phyloP scores from a whole-genome alignment of 2,797 vertebrate species.

The Silurus aristotelis region DNA sequence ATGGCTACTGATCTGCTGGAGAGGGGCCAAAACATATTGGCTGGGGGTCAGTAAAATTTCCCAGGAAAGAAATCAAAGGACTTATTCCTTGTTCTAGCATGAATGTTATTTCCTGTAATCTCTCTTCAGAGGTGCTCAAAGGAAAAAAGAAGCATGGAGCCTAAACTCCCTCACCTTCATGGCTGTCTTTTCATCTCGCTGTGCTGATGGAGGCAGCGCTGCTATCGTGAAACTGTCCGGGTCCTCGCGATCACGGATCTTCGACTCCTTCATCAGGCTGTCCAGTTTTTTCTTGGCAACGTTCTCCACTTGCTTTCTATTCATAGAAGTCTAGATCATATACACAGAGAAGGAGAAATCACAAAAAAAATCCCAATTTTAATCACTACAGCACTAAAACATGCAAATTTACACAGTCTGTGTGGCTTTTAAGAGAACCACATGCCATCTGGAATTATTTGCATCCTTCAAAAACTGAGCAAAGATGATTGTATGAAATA shows the following conservation, averaged over 20 bases:
- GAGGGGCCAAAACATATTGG: slow-evolving; percentile 10
- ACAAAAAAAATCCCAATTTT: background rate
- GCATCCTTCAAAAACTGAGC: background rate
- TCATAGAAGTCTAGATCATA: slow-evolving; percentile 80
- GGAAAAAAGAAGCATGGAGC: no score
- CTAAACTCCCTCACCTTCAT: slow-evolving; percentile 72
- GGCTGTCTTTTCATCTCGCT: slow-evolving; percentile 65
- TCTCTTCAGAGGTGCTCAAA: background rate
- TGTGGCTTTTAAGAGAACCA: background rate
- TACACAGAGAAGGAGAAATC: slow-evolving; percentile 16
- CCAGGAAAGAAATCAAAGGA: slow-evolving; percentile 18
- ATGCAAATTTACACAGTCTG: background rate
- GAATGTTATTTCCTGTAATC: slow-evolving; percentile 13
- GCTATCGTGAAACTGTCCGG: slow-evolving; percentile 85
- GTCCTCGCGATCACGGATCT: slow-evolving; percentile 92
- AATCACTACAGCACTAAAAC: background rate
- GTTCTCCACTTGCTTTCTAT: slow-evolving; percentile 91
- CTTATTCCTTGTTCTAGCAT: slow-evolving; percentile 6
- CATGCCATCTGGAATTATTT: background rate
- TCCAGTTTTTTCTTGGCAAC: slow-evolving; percentile 95
- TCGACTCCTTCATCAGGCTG: slow-evolving; percentile 93
- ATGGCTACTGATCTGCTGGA: slow-evolving; percentile 13
- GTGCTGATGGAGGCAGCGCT: slow-evolving; percentile 76
- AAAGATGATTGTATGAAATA: background rate
- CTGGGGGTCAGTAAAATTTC: slow-evolving; percentile 8